Evolutionary conservation across 2,797 vertebrate species (phyloP).

Genomic region (Eidolon dupreanum): DNA sequence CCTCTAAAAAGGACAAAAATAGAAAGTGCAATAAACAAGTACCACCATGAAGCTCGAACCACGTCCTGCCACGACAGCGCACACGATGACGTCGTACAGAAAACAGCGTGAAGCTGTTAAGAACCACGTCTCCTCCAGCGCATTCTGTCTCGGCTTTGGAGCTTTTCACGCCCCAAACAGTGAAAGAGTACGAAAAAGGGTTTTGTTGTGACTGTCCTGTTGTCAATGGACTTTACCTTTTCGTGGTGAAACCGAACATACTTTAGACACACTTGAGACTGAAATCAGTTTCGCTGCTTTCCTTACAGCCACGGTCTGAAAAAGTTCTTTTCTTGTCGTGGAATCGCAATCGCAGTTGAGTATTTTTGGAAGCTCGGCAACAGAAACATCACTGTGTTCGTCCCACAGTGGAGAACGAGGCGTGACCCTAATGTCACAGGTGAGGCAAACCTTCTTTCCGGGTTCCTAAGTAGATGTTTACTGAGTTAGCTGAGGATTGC

Average conservation of each 20-base stretch:
- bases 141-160: neutral
- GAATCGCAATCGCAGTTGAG: constrained; percentile 96
- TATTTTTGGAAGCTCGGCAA: constrained; percentile 97
- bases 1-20: neutral
- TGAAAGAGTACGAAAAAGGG: neutral
- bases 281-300: constrained; percentile 28
- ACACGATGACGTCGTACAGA: neutral
- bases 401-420: constrained; percentile 98
- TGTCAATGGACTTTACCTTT: neutral
- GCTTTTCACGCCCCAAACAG: neutral
- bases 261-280: neutral
- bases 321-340: constrained; percentile 96
- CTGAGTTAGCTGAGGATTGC: neutral
- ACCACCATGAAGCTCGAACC: neutral
- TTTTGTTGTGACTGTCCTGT: neutral
- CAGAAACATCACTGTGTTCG: constrained; percentile 97
- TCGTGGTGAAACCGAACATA: neutral
- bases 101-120: neutral
- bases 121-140: neutral
- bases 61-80: neutral
- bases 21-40: neutral
- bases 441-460: constrained; percentile 73
- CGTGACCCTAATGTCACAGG: constrained; percentile 94
- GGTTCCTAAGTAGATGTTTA: neutral
- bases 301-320: constrained; percentile 92